Evolutionary conservation across 2,113 vertebrate genomes (phyloP).

Genomic region (Pica pica): DNA sequence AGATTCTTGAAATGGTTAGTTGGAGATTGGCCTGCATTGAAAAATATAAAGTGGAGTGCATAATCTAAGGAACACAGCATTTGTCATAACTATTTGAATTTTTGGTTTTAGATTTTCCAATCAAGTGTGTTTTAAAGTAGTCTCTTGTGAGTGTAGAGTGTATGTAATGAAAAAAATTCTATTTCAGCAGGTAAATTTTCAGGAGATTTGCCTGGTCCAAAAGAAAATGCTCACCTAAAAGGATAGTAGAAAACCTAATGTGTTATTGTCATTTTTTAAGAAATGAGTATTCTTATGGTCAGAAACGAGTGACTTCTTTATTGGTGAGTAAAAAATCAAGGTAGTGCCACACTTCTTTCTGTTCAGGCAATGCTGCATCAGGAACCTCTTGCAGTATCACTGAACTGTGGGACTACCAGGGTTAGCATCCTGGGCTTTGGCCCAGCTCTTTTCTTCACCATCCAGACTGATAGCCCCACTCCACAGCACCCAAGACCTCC

Average conservation of each 20-base stretch:
- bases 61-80: slow-evolving; percentile 13
- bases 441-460: not conserved
- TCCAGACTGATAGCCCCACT: not conserved
- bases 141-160: slow-evolving; percentile 13
- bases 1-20: not conserved
- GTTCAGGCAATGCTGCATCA: not conserved
- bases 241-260: not conserved
- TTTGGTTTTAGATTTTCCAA: slow-evolving; percentile 42
- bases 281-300: not conserved
- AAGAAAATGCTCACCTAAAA: slow-evolving; percentile 58
- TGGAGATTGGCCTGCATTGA: slow-evolving; percentile 24
- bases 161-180: slow-evolving; percentile 8
- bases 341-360: not conserved
- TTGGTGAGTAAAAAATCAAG: not conserved
- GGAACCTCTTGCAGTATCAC: not conserved
- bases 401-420: not conserved
- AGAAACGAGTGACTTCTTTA: slow-evolving; percentile 23
- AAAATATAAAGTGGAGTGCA: not conserved
- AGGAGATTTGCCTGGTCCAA: slow-evolving; percentile 59
- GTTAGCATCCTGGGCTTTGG: not conserved
- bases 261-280: not conserved
- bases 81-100: slow-evolving; percentile 32
- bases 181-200: slow-evolving; percentile 59
- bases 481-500: not conserved
- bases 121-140: slow-evolving; percentile 41